phyloP scores from a whole-genome alignment of 2,113 vertebrate genomes.

The Mola mola region DNA sequence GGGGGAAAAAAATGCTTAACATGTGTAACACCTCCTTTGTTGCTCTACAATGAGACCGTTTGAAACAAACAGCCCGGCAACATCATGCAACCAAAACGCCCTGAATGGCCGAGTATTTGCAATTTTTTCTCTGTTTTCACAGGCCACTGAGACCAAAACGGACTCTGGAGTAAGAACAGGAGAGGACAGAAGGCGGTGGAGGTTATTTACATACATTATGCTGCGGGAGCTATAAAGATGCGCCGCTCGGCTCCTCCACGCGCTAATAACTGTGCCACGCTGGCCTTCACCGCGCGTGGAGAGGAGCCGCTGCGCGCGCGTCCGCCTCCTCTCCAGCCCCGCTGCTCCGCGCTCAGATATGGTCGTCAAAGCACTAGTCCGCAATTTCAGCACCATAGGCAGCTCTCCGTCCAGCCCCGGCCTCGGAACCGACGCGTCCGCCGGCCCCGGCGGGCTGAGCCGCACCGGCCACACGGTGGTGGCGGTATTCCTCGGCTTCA shows the following conservation, averaged over 20 bases:
- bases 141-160: no score
- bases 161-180: no score
- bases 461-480: conserved; percentile 73
- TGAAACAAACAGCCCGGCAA: no score
- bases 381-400: conserved; percentile 73
- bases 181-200: background rate
- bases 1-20: no score
- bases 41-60: no score
- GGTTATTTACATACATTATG: conserved; percentile 6
- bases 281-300: conserved; percentile 1
- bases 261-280: background rate
- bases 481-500: conserved; percentile 76
- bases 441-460: conserved; percentile 60
- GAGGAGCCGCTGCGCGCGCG: background rate
- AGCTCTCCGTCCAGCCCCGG: conserved; percentile 42
- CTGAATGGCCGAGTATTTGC: no score
- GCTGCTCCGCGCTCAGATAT: conserved; percentile 37
- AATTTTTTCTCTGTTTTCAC: no score
- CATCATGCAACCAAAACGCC: no score
- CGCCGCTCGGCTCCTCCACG: conserved; percentile 3
- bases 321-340: conserved; percentile 9
- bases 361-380: conserved; percentile 56
- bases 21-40: no score
- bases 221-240: conserved; percentile 31
- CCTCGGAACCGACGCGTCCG: conserved; percentile 35